Evolutionary conservation across 53 echinoderm and acorn worm genomes (phyloP), one percentile per base, ranked within the genome.

Genomic region (Astropecten irregularis): DNA sequence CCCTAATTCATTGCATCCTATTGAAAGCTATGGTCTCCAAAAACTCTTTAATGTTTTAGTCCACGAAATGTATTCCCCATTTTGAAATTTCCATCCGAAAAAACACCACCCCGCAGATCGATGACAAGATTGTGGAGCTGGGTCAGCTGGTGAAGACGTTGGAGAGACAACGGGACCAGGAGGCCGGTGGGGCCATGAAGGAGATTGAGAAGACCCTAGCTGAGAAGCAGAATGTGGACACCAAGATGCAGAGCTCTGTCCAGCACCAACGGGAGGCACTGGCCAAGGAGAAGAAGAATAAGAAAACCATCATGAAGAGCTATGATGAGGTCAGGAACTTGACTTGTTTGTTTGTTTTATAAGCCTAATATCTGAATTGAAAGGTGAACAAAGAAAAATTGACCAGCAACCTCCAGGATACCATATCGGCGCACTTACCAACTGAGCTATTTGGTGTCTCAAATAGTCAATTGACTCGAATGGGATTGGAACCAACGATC

Each of bases 171-270:
- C 65, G 97, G 14, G 97, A 96, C 61, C 87, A 86, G 13, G 97
- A 93, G 73, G 93, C 97, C 0, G 93, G 93, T 2, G 97, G 97
- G 9, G 65, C 69, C 47, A 53, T 94, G 64, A 82, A 87, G 76
- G 91, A 87, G 19, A 49, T 96, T 3, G 93, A 96, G 82, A 86
- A 86, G 63, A 64, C 82, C 18, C 83, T 96, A 1, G 82, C 85
- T 16, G 97, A 94, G 40, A 34, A 81, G 16, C 97, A 96, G 83
- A 96, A 94, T 38, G 83, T 55, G 10, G 91, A 96, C 69, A 68
- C 97, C 65, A 96, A 94, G 88, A 91, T 91, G 79, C 93, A 96
- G 86, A 91, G 94, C 67, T 90, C 97, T 2, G 76, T 96, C 1
- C 87, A 93, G 65, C 89, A 96, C 54, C 84, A 92, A 46, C 68